Percentiles rank a stretch among this genome's conserved stretches.
Conservation (phyloP, 2,797 vertebrate species). For the Hozukius guyotensis region DNA sequence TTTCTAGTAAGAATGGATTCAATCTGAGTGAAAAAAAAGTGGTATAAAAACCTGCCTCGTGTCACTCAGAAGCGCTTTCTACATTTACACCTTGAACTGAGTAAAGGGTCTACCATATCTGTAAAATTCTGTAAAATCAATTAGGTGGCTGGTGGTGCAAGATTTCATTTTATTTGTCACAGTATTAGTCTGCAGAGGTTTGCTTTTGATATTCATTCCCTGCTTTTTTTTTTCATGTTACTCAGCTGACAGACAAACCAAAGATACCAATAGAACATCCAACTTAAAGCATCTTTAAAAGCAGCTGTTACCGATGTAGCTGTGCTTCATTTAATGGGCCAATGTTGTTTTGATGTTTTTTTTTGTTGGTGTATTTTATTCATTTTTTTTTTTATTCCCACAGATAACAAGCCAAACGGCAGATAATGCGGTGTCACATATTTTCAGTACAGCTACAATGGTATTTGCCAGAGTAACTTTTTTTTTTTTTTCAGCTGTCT, state of each 20-base stretch:
- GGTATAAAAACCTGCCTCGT: neutral
- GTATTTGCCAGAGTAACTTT: conserved; percentile 9
- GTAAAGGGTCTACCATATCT: neutral
- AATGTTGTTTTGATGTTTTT: conserved; percentile 1
- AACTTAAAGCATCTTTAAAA: neutral
- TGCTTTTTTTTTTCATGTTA: neutral
- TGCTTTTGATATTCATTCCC: neutral
- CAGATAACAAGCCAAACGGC: conserved; percentile 15
- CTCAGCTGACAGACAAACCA: conserved; percentile 1
- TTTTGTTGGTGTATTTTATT: neutral
- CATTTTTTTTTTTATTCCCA: neutral
- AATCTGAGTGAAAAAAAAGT: neutral
- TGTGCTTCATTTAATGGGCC: conserved; percentile 25
- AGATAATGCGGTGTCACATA: conserved; percentile 19
- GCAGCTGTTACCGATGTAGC: neutral
- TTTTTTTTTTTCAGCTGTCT: conserved; percentile 14
- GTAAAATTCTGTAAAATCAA: neutral
- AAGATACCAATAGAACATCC: conserved; percentile 1
- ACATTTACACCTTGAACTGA: neutral
- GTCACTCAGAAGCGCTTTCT: neutral
- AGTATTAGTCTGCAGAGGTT: neutral
- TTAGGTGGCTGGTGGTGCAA: neutral
- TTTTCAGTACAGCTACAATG: conserved; percentile 19
- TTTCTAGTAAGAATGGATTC: neutral
- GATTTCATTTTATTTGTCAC: neutral